A percentile compares a stretch with the other conserved stretches of the same genome.
These are phyloP conservation scores for Diploscapter pachys DNA, from an alignment of 1,140 invertebrate species.

Conservation along the genomic window DNA sequence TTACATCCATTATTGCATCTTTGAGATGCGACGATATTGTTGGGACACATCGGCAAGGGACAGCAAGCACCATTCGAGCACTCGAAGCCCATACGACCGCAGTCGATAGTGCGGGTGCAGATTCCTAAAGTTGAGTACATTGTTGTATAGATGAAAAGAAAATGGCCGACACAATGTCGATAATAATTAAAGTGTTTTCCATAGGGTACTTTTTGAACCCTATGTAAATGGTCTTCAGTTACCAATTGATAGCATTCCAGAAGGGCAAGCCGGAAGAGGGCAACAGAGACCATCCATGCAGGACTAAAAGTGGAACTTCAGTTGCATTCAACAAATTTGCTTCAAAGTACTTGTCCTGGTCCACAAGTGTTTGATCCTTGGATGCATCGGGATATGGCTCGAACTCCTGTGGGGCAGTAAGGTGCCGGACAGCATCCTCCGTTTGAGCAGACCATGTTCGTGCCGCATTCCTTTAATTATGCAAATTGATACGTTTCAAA, in stretches of 20 bases:
- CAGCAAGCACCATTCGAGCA: conserved; percentile 49
- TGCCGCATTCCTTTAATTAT: conserved; percentile 38
- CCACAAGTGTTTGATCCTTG: not conserved
- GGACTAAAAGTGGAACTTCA: conserved; percentile 9
- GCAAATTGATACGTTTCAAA: not conserved
- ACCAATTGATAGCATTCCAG: conserved; percentile 30
- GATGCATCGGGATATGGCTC: conserved; percentile 17
- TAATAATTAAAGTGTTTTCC: not conserved
- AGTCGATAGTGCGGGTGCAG: conserved; percentile 44
- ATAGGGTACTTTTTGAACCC: not conserved
- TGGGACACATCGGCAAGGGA: conserved; percentile 39
- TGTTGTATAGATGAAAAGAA: not conserved
- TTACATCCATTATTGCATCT: conserved; percentile 26
- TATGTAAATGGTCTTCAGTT: not conserved
- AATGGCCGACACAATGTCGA: not conserved
- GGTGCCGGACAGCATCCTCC: conserved; percentile 55
- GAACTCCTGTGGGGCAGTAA: conserved; percentile 49
- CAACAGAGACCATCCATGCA: conserved; percentile 41
- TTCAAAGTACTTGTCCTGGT: not conserved
- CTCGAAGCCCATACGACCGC: conserved; percentile 44
- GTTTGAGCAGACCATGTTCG: conserved; percentile 51
- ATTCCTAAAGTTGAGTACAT: conserved; percentile 7
- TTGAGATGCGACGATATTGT: conserved; percentile 27
- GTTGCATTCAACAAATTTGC: not conserved
- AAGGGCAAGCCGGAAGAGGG: conserved; percentile 36